Evolutionary conservation across 1,140 invertebrate species (phyloP), one percentile per base, ranked within the genome.

Genomic region (Drosophila guanche): DNA sequence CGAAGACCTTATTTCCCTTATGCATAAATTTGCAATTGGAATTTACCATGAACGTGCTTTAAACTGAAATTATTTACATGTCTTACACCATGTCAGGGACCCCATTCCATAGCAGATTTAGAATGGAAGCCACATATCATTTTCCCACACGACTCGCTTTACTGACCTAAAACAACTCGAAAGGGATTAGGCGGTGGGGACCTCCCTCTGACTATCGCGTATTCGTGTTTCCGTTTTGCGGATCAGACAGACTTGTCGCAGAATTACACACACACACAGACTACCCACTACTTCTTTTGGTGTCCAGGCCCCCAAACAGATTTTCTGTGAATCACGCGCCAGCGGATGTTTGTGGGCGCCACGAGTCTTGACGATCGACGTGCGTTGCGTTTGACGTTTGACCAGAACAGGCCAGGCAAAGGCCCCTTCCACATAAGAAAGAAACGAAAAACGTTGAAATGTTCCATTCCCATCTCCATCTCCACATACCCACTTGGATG

Each of bases 301-400:
- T 29, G 20, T 50, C 57, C 57, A 61, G 68, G 68, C 70, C 70
- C 46, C 70, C 68, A 62, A 59, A 52, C 20, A 40, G 59, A 56
- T 56, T 43, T 12, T 62, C 62, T 69, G 71, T 80, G 81, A 86
- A 59, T 79, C 67, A 65, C 47, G 42, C 37, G 40, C 16, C 50
- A 67, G 56, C 81, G 80, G 80, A 84, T 76, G 80, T 80, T 73
- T 69, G 80, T 84, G 80, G 80, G 80, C 79, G 79, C 79, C 79
- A 68, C 45, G 46, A 29, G 43, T 55, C 53, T 73, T 52, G 66
- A 61, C 71, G 71, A 80, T 80, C 79, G 61, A 68, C 57, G 63
- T 37, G 27, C 63, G 47, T 74, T 37, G 27, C 63, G 47, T 74
- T 83, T 65, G 75, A 79, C 80, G 61, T 57, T 80, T 80, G 77